Evolutionary conservation across 1,140 invertebrate species (phyloP), one percentile per base, ranked within the genome.

Genomic region (Pachypeltis micranthus): DNA sequence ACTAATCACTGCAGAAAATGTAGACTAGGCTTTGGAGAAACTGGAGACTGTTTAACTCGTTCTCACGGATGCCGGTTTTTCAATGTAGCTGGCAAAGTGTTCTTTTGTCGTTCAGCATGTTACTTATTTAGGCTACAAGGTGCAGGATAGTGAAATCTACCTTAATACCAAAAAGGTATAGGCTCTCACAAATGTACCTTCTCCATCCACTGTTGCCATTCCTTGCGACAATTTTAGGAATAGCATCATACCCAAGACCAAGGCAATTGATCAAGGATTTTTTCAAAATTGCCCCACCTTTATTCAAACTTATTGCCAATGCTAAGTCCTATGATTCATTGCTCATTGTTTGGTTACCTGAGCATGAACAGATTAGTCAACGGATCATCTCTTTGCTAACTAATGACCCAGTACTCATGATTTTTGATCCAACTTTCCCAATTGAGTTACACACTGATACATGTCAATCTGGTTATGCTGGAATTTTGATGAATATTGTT

Each of bases 391-490:
- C 21, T 7, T 21, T 10, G 7, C 59, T 71, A 1, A 69, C 65
- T 0, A 62, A 44, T 59, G 34, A 63, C 10, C 73, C 73, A 10
- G 66, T 76, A 4, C 60, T 75, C 16, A 61, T 54, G 16, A 74
- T 76, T 31, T 76, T 70, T 59, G 66, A 74, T 62, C 70, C 69
- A 7, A 57, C 67, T 24, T 59, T 59, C 7, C 61, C 66, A 0
- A 73, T 69, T 0, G 71, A 75, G 59, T 47, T 75, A 19, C 67
- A 71, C 55, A 67, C 56, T 28, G 68, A 72, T 60, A 67, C 67
- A 10, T 63, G 63, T 47, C 19, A 60, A 12, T 24, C 61, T 16
- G 68, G 66, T 21, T 69, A 67, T 59, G 67, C 64, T 19, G 66
- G 61, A 23, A 61, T 67, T 3, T 28, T 68, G 24, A 39, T 67